Conservation (phyloP, 2,797 vertebrate species). For the Dromococcyx pavoninus region DNA sequence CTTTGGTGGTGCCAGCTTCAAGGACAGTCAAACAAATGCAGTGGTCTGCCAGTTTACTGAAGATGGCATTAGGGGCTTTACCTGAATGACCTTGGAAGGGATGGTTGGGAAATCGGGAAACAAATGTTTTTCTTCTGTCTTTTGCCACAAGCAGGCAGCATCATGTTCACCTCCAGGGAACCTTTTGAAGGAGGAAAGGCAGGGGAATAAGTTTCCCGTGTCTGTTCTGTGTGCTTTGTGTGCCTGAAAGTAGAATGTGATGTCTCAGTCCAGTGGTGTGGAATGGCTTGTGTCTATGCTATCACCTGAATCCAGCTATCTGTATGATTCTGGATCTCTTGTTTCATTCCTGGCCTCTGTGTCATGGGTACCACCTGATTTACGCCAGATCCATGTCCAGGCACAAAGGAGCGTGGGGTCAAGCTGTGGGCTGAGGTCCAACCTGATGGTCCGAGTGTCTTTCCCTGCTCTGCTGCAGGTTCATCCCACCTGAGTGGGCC, state of each 20-base stretch:
- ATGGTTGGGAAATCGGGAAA: background rate
- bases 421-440: background rate
- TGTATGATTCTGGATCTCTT: too few species aligned
- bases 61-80: background rate
- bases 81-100: background rate
- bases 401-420: rapidly evolving
- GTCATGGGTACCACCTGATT: background rate
- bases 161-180: rapidly evolving
- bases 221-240: background rate
- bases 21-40: background rate
- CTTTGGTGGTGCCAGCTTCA: background rate
- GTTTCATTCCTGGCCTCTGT: background rate
- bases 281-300: background rate
- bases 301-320: background rate
- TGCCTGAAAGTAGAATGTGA: background rate
- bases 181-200: background rate
- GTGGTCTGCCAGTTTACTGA: background rate
- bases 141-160: background rate
- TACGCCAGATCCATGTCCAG: rapidly evolving
- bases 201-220: background rate
- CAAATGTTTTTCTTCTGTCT: background rate
- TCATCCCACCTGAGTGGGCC: rapidly evolving
- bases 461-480: rapidly evolving
- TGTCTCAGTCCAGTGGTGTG: too few species aligned
- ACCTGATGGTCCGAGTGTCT: background rate